These are phyloP conservation scores for Phorcus lineatus DNA, from an alignment of 2,888 invertebrate species.

Conservation along the genomic window DNA sequence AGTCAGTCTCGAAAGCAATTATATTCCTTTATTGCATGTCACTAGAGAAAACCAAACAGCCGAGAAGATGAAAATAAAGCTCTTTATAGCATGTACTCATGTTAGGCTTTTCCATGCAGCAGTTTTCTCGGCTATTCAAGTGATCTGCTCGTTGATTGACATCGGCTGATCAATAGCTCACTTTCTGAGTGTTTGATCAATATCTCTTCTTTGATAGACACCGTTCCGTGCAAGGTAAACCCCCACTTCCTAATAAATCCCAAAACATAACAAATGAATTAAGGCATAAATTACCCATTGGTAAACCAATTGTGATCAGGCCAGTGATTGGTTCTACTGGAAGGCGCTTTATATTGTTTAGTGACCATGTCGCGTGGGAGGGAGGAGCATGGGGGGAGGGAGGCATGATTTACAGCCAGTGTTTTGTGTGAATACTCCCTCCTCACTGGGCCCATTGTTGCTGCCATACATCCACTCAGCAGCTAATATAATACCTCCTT, in stretches of 20 bases:
- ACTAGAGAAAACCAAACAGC: background rate
- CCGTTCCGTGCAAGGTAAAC: conserved; percentile 4
- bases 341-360: background rate
- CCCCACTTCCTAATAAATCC: conserved; percentile 13
- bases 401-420: too few species aligned
- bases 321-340: background rate
- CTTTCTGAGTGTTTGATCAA: background rate
- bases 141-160: conserved; percentile 1
- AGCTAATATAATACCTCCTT: too few species aligned
- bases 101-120: background rate
- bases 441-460: too few species aligned
- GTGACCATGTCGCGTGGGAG: too few species aligned
- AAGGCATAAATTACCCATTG: conserved; percentile 15
- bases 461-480: too few species aligned
- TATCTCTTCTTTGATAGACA: conserved; percentile 9
- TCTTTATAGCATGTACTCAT: background rate
- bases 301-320: background rate
- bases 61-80: background rate
- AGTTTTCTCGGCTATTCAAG: background rate
- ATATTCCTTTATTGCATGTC: background rate
- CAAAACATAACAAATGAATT: conserved; percentile 21
- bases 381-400: too few species aligned
- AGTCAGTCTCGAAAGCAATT: conserved; percentile 1
- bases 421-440: too few species aligned
- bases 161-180: conserved; percentile 23